Conservation (phyloP, 2,888 invertebrate genomes). For the Chydorus sphaericus region DNA sequence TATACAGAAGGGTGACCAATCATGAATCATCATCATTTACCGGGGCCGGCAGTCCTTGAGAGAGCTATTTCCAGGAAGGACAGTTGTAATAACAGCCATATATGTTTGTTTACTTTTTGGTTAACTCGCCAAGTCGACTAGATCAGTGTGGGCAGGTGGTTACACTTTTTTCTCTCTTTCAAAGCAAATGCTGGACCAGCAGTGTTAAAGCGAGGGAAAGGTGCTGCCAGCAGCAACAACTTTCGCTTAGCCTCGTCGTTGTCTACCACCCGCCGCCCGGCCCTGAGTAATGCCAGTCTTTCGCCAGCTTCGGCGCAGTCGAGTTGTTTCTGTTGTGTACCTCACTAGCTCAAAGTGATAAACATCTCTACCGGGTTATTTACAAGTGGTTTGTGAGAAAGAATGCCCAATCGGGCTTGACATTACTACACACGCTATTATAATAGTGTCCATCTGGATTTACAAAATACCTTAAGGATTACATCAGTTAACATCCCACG, state of each 20-base stretch:
- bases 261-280: too few species aligned
- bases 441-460: too few species aligned
- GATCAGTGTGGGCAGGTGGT: not conserved
- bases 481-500: too few species aligned
- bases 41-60: not conserved
- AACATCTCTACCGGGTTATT: too few species aligned
- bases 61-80: not conserved
- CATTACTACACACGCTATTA: too few species aligned
- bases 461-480: too few species aligned
- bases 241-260: constrained; percentile 8
- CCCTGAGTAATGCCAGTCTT: not conserved
- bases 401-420: too few species aligned
- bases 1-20: too few species aligned
- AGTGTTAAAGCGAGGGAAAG: not conserved
- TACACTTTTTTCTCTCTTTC: too few species aligned
- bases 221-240: not conserved
- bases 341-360: too few species aligned
- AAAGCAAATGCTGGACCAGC: not conserved
- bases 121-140: not conserved
- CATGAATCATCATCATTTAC: too few species aligned
- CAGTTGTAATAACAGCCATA: not conserved
- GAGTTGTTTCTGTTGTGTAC: not conserved
- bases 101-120: not conserved
- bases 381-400: too few species aligned
- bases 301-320: not conserved